phyloP scores from a whole-genome alignment of 2,113 vertebrate species.

The Solenodon paradoxus region DNA sequence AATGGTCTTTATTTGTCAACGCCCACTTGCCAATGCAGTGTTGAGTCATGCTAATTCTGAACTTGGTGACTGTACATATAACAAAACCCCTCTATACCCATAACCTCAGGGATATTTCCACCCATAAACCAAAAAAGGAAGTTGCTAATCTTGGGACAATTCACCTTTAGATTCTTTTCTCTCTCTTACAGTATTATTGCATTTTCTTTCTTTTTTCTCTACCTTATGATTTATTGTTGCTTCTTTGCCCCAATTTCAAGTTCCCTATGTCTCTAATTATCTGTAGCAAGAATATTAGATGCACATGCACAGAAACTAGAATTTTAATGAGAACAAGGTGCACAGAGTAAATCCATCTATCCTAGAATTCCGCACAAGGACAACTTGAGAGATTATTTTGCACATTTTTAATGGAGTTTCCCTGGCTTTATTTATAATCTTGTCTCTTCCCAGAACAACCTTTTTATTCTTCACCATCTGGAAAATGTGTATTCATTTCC shows the following conservation, averaged over 20 bases:
- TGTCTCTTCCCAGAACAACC: not conserved
- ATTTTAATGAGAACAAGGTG: not conserved
- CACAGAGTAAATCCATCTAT: not conserved
- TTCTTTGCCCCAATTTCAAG: not conserved
- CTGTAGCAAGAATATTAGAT: not conserved
- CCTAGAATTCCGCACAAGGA: not conserved
- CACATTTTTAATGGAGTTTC: not conserved
- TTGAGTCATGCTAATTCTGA: not conserved
- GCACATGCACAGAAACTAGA: not conserved
- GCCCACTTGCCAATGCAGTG: not conserved
- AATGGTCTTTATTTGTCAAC: not conserved
- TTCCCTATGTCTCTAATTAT: slow-evolving; percentile 34
- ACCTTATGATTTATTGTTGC: not conserved
- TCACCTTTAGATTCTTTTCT: not conserved
- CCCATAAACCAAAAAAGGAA: not conserved
- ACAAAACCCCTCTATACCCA: not conserved
- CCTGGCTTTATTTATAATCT: not conserved
- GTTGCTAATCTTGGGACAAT: not conserved
- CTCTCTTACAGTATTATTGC: not conserved
- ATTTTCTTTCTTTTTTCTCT: not conserved
- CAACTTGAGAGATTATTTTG: not conserved
- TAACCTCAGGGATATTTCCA: not conserved
- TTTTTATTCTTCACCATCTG: not conserved
- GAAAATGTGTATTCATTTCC: not conserved
- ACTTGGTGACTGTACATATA: not conserved